Conservation (phyloP, 2,797 vertebrate species). For the Lindbergichthys nudifrons region DNA sequence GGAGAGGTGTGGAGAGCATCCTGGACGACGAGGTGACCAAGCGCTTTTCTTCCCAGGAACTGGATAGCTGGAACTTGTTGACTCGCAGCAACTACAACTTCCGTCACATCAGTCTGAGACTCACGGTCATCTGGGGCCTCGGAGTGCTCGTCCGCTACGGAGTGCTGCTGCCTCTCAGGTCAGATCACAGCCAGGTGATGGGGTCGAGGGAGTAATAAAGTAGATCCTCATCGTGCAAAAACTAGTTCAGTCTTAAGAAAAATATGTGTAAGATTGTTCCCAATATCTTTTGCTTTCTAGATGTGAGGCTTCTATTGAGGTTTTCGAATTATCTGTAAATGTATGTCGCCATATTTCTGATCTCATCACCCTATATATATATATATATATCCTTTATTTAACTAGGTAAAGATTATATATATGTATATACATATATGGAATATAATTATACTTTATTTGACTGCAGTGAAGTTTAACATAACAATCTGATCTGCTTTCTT, state of each 20-base stretch:
- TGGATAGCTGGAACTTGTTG: constrained; percentile 95
- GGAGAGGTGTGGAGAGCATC: constrained; percentile 92
- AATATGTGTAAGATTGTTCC: not conserved
- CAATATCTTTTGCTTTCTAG: too few relatives aligned
- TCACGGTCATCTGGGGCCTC: constrained; percentile 90
- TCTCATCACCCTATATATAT: too few relatives aligned
- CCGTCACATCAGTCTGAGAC: constrained; percentile 89
- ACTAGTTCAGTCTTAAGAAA: not conserved
- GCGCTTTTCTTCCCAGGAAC: constrained; percentile 91
- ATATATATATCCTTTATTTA: too few relatives aligned
- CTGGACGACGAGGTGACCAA: constrained; percentile 97
- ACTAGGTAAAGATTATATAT: too few relatives aligned
- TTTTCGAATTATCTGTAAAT: too few relatives aligned
- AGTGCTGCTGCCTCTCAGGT: constrained; percentile 94
- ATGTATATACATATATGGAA: too few relatives aligned
- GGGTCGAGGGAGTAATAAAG: not conserved
- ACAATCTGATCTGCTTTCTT: constrained; percentile 7
- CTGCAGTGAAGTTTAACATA: too few relatives aligned
- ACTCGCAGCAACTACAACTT: constrained; percentile 95
- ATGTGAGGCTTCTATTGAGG: too few relatives aligned
- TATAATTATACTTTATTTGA: too few relatives aligned
- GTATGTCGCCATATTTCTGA: too few relatives aligned
- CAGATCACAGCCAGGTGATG: constrained; percentile 23
- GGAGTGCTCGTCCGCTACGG: constrained; percentile 92
- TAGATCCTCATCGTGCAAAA: not conserved